These are phyloP conservation scores for Ploceus nigricollis DNA, from an alignment of 2,113 vertebrate genomes.

Conservation along the genomic window DNA sequence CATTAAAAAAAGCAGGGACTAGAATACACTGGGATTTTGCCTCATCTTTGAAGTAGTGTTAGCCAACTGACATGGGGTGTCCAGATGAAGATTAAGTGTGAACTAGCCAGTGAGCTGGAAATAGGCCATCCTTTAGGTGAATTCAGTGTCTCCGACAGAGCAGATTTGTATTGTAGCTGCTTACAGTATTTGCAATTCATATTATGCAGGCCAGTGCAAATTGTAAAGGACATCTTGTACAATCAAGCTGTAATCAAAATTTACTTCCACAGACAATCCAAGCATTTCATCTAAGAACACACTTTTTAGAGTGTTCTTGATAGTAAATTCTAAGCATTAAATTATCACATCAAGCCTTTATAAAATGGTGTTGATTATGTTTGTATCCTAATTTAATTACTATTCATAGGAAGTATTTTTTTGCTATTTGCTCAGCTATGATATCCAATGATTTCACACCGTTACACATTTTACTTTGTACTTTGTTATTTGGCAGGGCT, in stretches of 20 bases:
- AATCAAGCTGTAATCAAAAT: constrained; percentile 23
- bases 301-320: neutral
- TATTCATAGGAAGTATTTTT: neutral
- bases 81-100: neutral
- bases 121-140: neutral
- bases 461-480: neutral
- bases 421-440: neutral
- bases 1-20: neutral
- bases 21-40: neutral
- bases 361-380: neutral
- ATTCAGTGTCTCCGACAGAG: neutral
- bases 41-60: neutral
- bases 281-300: neutral
- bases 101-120: neutral
- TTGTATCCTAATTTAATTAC: constrained; percentile 8
- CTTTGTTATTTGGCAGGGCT: neutral
- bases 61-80: neutral
- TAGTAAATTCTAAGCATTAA: neutral
- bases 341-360: neutral
- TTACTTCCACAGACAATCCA: neutral
- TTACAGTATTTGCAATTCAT: constrained; percentile 2
- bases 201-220: neutral
- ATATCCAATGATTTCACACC: neutral
- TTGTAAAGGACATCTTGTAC: neutral
- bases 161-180: neutral